Base-by-base conservation (phyloP, 2,797 vertebrate species). In the Gephyroberyx darwinii region DNA sequence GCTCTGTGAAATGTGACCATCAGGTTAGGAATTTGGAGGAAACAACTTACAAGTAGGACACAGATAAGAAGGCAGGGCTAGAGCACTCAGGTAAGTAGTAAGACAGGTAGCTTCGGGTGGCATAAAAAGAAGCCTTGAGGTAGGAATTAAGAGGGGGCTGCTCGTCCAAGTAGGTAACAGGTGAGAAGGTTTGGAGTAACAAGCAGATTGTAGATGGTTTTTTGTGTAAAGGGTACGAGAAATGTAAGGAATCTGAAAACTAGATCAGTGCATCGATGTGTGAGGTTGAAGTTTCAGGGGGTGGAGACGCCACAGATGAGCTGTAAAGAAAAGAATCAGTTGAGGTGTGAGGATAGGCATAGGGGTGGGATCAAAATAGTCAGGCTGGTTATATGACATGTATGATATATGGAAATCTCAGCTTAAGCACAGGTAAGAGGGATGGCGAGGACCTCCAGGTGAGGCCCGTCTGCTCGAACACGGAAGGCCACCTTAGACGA, bases 401-500 rank as follows among this genome's bases (percentile, higher is more conserved):
- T 20, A 26, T 52, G 51, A 30, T 10, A 50, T 30, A 19, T 48
- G 45, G 16, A 74, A 41, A 62, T 33, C 16, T 70, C 64, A 69
- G 37, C 47, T 74, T 70, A 80, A 54, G 61, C 5, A 26, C 2
- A 60, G 54, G 55, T 30, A 69, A 37, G 57, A 75, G 66, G 61
- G 10, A 7, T 60, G 57, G 55, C 5, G 0, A 43, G 62, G 55
- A 73, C 81, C 64, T 77, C 71, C 73, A 86, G 76, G 78, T 78
- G 75, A 86, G 77, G 13, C 12, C 68, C 67, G 86, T 77, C 80
- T 78, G 65, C 50, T 6, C 57, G 51, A 85, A 78, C 79, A 80
- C 7, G 8, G 31, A 57, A 52, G 86, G 85, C 81, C 83, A 84
- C 84, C 85, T 85, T 56, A 63, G 84, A 69, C 1, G 59, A 83